Conservation (phyloP, 2,113 vertebrate species). For the Phylloscopus whistleri region DNA sequence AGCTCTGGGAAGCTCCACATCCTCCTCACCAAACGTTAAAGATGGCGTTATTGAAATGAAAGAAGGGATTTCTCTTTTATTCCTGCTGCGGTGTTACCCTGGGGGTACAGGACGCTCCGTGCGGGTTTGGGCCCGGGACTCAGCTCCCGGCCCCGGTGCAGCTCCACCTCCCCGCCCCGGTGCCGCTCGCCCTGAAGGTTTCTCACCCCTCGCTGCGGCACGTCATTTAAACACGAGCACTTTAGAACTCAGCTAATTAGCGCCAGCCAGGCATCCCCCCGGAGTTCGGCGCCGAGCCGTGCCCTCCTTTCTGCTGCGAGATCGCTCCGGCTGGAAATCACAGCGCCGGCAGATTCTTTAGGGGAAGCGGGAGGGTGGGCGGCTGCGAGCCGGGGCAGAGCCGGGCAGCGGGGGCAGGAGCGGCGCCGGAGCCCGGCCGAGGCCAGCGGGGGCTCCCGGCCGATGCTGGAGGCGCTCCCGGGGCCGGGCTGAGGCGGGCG, state of each 20-base stretch:
- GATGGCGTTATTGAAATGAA: not conserved
- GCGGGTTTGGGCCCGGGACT: not conserved
- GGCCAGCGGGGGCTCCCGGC: not conserved
- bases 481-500: not conserved
- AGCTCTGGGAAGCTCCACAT: not conserved
- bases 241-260: constrained; percentile 70
- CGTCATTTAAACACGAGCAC: constrained; percentile 65
- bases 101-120: not conserved
- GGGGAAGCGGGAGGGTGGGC: not conserved
- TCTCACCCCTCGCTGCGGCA: constrained; percentile 17
- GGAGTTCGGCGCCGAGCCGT: constrained; percentile 65
- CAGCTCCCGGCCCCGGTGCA: not conserved
- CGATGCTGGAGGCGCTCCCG: not conserved
- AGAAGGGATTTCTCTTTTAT: not conserved
- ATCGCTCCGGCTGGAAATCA: constrained; percentile 20
- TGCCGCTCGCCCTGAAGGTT: constrained; percentile 30
- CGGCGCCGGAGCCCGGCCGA: not conserved
- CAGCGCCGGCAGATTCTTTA: constrained; percentile 28
- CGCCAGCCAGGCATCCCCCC: constrained; percentile 74
- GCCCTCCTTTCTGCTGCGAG: constrained; percentile 57
- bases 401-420: not conserved
- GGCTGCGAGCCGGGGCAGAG: not conserved
- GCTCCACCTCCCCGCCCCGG: not conserved
- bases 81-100: not conserved
- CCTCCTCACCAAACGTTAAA: not conserved